phyloP scores from a whole-genome alignment of 2,888 invertebrate genomes.

The Psococerastis gibbosa region DNA sequence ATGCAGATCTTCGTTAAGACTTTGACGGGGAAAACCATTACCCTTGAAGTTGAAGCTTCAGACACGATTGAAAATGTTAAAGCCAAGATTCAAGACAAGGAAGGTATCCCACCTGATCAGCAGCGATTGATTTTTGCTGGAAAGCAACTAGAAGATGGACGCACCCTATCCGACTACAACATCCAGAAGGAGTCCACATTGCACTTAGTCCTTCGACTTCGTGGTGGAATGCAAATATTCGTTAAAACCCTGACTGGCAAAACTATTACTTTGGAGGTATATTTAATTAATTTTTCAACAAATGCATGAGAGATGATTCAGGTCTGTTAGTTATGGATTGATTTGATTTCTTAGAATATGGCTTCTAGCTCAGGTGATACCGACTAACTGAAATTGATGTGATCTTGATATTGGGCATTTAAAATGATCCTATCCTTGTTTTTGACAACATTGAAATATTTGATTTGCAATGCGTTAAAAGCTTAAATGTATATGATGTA shows the following conservation, averaged over 20 bases:
- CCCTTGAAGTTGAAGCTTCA: slow-evolving; percentile 27
- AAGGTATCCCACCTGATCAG: slow-evolving; percentile 8
- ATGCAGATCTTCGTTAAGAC: slow-evolving; percentile 22
- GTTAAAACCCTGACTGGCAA: slow-evolving; percentile 85
- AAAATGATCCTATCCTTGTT: too few species aligned
- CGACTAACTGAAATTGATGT: too few species aligned
- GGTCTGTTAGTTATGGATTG: too few species aligned
- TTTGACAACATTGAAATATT: too few species aligned
- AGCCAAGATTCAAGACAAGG: slow-evolving; percentile 8
- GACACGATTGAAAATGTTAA: slow-evolving; percentile 12
- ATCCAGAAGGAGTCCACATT: slow-evolving; percentile 34
- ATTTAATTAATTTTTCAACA: too few species aligned
- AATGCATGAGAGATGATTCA: too few species aligned
- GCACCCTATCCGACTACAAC: slow-evolving; percentile 34
- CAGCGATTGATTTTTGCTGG: slow-evolving; percentile 8
- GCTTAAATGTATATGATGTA: too few species aligned
- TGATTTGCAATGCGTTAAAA: too few species aligned
- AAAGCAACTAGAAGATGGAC: slow-evolving; percentile 26
- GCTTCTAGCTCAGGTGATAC: too few species aligned
- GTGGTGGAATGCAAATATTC: slow-evolving; percentile 79
- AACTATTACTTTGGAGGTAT: slow-evolving; percentile 55
- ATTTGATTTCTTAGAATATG: too few species aligned
- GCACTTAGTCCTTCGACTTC: slow-evolving; percentile 32
- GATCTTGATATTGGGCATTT: too few species aligned
- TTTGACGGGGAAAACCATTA: slow-evolving; percentile 23